phyloP scores from a whole-genome alignment of 2,888 invertebrate species.

The Dioctria linearis region DNA sequence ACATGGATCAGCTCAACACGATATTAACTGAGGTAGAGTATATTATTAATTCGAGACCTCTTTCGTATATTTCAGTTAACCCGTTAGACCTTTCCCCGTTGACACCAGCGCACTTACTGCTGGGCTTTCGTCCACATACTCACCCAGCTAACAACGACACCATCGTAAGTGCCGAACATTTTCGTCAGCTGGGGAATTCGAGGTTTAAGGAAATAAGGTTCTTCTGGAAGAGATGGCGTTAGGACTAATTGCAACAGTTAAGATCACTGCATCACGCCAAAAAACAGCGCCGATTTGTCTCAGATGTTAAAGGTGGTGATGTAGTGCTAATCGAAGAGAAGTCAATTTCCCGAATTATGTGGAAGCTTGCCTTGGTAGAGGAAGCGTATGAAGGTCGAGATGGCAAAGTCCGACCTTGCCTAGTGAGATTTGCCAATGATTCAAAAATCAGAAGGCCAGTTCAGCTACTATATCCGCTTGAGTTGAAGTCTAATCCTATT shows the following conservation, averaged over 20 bases:
- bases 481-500: too few species aligned
- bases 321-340: slow-evolving; percentile 43
- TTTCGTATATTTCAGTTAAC: too few species aligned
- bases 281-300: slow-evolving; percentile 14
- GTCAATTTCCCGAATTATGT: slow-evolving; percentile 21
- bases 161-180: too few species aligned
- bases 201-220: neutral
- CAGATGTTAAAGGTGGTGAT: slow-evolving; percentile 29
- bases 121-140: too few species aligned
- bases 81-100: too few species aligned
- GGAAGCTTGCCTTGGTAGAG: slow-evolving; percentile 46
- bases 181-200: too few species aligned
- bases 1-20: too few species aligned
- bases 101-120: too few species aligned
- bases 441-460: slow-evolving; percentile 21
- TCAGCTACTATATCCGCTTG: slow-evolving; percentile 24
- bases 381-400: slow-evolving; percentile 46
- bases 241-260: slow-evolving; percentile 14
- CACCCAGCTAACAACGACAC: too few species aligned
- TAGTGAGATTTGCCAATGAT: slow-evolving; percentile 27
- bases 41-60: too few species aligned
- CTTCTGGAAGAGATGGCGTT: slow-evolving; percentile 17
- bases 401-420: slow-evolving; percentile 47
- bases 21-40: too few species aligned
- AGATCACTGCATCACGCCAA: neutral